A percentile compares a stretch with the other conserved stretches of the same genome.
These are phyloP conservation scores for Burhinus oedicnemus DNA, from an alignment of 2,113 vertebrate species.

Conservation along the genomic window DNA sequence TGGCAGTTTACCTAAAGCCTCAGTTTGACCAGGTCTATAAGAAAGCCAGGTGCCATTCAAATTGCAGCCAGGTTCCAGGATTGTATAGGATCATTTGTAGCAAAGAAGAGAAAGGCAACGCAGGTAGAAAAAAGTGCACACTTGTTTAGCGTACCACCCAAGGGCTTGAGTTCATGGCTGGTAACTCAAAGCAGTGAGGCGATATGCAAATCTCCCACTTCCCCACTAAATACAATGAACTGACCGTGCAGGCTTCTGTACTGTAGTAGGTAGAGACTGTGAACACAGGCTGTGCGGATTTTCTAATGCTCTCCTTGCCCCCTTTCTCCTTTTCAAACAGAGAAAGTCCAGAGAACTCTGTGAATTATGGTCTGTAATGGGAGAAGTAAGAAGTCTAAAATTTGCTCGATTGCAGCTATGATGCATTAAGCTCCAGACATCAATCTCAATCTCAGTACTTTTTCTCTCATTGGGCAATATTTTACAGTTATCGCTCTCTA, in stretches of 20 bases:
- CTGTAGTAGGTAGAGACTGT: neutral
- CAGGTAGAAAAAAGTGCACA: neutral
- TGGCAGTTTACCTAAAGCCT: neutral
- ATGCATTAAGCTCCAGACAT: slow-evolving; percentile 39
- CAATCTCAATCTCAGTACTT: neutral
- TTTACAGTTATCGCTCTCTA: neutral
- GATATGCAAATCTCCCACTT: neutral
- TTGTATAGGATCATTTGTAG: neutral
- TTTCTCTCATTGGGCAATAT: slow-evolving; percentile 14
- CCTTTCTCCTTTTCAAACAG: slow-evolving; percentile 1
- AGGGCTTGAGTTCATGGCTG: neutral
- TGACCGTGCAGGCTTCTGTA: neutral
- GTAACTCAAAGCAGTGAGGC: neutral
- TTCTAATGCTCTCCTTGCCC: neutral
- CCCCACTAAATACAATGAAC: neutral
- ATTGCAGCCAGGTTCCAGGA: neutral
- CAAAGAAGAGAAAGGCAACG: neutral
- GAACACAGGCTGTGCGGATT: neutral
- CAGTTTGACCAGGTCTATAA: neutral
- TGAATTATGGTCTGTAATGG: neutral
- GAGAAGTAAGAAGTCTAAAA: slow-evolving; percentile 12
- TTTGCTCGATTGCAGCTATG: neutral
- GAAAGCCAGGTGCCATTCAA: neutral
- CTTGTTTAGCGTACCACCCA: neutral
- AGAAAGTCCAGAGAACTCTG: neutral